A percentile compares a stretch with the other conserved stretches of the same genome.
Conservation (phyloP, 1,140 invertebrate genomes). For the Globodera rostochiensis region DNA sequence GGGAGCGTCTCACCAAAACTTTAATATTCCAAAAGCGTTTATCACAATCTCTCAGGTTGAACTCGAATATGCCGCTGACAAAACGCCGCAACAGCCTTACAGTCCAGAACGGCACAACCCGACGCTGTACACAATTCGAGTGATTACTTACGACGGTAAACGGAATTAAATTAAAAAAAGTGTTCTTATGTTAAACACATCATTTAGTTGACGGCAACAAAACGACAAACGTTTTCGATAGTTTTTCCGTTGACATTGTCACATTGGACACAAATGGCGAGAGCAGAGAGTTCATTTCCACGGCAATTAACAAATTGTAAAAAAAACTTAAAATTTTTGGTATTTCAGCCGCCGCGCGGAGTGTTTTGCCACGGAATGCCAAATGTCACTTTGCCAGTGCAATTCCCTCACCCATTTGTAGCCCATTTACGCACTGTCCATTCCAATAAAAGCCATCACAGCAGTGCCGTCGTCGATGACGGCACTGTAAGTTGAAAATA, state of each 20-base stretch:
- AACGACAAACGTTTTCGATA: neutral
- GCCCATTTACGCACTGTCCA: neutral
- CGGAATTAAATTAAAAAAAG: neutral
- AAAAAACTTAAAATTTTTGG: neutral
- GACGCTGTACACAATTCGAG: neutral
- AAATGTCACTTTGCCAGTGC: neutral
- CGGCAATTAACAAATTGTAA: neutral
- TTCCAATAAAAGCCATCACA: neutral
- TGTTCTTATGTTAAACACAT: neutral
- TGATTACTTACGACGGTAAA: conserved; percentile 2
- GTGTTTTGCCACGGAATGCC: conserved; percentile 5
- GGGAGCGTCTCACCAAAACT: too few relatives aligned
- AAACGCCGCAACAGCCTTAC: conserved; percentile 1
- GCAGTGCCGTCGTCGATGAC: neutral
- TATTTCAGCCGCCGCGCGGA: conserved; percentile 4
- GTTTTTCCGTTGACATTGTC: conserved; percentile 8
- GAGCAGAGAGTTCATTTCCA: neutral
- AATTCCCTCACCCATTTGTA: neutral
- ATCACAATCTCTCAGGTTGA: neutral
- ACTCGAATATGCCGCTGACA: neutral
- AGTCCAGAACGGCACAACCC: neutral
- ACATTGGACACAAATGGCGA: conserved; percentile 10
- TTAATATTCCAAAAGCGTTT: too few relatives aligned
- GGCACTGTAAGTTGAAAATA: neutral
- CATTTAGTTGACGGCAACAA: neutral